phyloP scores from a whole-genome alignment of 2,113 vertebrate species.

The Leuciscus idus region DNA sequence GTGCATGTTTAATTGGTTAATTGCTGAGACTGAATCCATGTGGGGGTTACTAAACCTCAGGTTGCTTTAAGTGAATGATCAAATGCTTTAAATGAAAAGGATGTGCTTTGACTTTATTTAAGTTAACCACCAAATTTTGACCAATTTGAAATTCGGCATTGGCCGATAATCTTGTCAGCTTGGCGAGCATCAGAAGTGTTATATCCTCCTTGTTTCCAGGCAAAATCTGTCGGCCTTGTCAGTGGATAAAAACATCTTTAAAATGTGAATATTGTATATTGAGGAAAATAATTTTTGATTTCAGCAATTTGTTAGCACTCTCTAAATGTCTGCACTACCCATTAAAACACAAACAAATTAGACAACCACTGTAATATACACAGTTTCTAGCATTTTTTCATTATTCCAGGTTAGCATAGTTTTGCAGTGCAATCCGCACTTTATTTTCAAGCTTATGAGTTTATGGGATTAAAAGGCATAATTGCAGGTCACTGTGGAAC shows the following conservation, averaged over 20 bases:
- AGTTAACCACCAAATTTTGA: background rate
- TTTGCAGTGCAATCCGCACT: background rate
- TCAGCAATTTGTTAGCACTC: background rate
- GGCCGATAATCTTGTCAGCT: background rate
- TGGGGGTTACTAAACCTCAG: background rate
- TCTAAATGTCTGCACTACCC: background rate
- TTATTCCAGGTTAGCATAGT: background rate
- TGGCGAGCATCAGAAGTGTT: too few species aligned
- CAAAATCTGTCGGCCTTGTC: too few species aligned
- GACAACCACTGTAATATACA: background rate
- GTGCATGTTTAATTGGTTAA: background rate
- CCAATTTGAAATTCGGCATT: background rate
- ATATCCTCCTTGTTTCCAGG: too few species aligned
- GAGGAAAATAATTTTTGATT: background rate
- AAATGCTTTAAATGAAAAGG: background rate
- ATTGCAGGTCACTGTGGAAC: background rate
- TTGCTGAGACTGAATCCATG: background rate
- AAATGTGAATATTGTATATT: too few species aligned
- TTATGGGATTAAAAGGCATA: background rate
- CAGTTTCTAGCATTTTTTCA: background rate
- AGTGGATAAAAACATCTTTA: too few species aligned
- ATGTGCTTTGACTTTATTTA: background rate
- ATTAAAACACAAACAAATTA: background rate
- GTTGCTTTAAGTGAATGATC: background rate
- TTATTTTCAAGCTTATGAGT: background rate